Evolutionary conservation across 2,888 invertebrate genomes (phyloP).

Genomic region (Temnothorax unifasciatus): DNA sequence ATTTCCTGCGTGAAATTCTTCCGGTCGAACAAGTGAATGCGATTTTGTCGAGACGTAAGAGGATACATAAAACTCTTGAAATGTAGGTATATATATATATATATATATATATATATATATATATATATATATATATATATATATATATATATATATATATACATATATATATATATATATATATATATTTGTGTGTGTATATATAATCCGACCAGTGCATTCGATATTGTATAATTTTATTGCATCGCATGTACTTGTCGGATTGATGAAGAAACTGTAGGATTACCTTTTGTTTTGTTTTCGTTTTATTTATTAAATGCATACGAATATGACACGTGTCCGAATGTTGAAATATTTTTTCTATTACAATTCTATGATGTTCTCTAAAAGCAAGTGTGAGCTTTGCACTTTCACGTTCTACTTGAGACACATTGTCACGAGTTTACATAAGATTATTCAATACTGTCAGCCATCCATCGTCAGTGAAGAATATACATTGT

Average conservation of each 20-base stretch:
- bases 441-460: slow-evolving; percentile 5
- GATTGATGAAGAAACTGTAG: neutral
- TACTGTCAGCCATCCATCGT: neutral
- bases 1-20: neutral
- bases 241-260: neutral
- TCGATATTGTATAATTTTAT: neutral
- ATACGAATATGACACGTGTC: neutral
- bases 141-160: neutral
- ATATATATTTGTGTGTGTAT: too few relatives aligned
- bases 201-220: neutral
- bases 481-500: neutral
- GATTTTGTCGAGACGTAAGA: neutral
- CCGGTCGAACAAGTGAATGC: neutral
- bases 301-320: neutral
- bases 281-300: neutral
- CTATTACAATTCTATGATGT: neutral
- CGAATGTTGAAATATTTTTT: neutral
- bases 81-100: neutral
- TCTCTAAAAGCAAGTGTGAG: neutral
- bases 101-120: slow-evolving; percentile 5
- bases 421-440: neutral
- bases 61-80: neutral
- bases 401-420: neutral
- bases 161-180: neutral
- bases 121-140: neutral